Conservation (phyloP, 2,797 vertebrate species). For the Lindbergichthys nudifrons region DNA sequence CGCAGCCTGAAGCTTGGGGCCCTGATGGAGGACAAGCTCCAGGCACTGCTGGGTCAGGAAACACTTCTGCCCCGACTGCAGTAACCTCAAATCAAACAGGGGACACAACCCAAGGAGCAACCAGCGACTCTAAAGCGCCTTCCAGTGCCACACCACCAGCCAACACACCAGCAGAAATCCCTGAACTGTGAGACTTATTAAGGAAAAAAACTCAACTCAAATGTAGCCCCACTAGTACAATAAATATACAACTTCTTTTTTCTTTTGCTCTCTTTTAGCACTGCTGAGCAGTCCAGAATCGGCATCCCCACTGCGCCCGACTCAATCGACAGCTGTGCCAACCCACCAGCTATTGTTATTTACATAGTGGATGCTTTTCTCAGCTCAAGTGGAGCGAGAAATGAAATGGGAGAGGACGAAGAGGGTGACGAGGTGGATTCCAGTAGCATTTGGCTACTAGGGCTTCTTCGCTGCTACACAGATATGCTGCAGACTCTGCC, state of each 20-base stretch:
- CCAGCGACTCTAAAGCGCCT: constrained; percentile 82
- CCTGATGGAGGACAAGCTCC: constrained; percentile 79
- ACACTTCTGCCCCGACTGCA: constrained; percentile 77
- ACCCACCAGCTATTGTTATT: constrained; percentile 93
- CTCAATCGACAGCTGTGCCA: constrained; percentile 89
- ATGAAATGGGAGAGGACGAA: constrained; percentile 85
- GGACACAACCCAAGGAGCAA: constrained; percentile 81
- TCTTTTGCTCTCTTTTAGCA: constrained; percentile 50
- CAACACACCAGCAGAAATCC: constrained; percentile 74
- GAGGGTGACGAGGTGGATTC: constrained; percentile 89
- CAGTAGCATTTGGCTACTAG: constrained; percentile 93
- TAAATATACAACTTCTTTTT: background rate
- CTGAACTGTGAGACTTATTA: constrained; percentile 76
- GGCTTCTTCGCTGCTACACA: constrained; percentile 95
- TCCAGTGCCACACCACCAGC: constrained; percentile 76
- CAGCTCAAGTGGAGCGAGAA: constrained; percentile 85
- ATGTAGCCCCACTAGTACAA: background rate
- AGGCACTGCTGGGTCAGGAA: constrained; percentile 72
- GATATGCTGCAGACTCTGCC: constrained; percentile 94
- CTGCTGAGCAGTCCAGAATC: constrained; percentile 88
- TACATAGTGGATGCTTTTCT: constrained; percentile 97
- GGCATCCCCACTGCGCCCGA: constrained; percentile 94
- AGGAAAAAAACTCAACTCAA: background rate
- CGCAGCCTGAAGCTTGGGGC: constrained; percentile 76
- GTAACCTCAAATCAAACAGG: constrained; percentile 79